Conservation (phyloP, 2,797 vertebrate genomes). For the Falco novaeseelandiae region DNA sequence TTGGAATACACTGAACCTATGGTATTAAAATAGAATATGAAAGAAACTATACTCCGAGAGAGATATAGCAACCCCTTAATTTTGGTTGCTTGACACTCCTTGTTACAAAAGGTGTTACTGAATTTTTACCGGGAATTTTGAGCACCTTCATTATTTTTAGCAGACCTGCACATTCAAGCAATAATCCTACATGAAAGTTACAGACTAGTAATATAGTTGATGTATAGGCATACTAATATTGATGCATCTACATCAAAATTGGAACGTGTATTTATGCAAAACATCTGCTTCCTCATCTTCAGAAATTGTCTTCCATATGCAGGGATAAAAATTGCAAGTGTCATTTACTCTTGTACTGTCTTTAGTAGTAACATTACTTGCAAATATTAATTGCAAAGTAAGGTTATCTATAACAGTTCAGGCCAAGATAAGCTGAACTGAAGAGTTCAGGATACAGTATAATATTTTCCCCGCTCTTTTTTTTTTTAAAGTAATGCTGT, state of each 20-base stretch:
- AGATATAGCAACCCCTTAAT: neutral
- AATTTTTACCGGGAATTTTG: neutral
- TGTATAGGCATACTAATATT: neutral
- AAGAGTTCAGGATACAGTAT: neutral
- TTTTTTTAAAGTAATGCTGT: neutral
- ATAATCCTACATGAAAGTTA: neutral
- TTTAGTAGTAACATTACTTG: neutral
- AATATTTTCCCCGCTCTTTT: neutral
- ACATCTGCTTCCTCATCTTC: neutral
- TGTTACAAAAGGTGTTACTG: neutral
- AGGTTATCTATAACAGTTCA: neutral
- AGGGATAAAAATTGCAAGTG: neutral
- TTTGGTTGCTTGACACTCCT: neutral
- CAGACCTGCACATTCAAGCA: neutral
- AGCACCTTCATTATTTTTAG: neutral
- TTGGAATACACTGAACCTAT: neutral
- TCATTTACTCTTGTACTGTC: neutral
- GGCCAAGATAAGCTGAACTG: neutral
- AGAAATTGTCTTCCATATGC: neutral
- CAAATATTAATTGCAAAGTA: neutral
- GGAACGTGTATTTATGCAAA: neutral
- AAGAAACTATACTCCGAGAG: neutral
- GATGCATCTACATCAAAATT: neutral
- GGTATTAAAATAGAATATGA: neutral
- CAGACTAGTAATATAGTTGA: neutral